Percentiles rank a stretch among this genome's conserved stretches.
These are phyloP conservation scores for Zapus hudsonius DNA, from an alignment of 2,113 vertebrate species.

Conservation along the genomic window DNA sequence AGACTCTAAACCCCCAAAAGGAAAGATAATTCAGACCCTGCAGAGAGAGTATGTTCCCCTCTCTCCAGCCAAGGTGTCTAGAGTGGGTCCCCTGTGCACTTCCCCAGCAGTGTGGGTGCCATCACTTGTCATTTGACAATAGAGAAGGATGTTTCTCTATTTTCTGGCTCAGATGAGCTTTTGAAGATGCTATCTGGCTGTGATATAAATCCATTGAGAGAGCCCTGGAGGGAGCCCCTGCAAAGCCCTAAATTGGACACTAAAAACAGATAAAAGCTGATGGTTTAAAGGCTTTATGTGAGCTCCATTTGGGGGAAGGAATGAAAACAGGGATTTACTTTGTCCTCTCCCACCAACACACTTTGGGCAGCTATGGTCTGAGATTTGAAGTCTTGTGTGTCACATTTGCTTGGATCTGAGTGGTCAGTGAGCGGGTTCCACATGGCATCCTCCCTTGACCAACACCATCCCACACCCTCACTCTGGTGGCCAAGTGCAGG, in stretches of 20 bases:
- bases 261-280: constrained; percentile 87
- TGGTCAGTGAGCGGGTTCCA: background rate
- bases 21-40: background rate
- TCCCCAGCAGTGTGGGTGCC: background rate
- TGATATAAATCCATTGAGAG: constrained; percentile 82
- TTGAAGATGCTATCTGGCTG: constrained; percentile 56
- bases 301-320: constrained; percentile 74
- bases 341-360: constrained; percentile 43
- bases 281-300: constrained; percentile 83
- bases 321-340: constrained; percentile 74
- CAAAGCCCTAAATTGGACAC: constrained; percentile 85
- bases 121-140: constrained; percentile 66
- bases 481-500: background rate
- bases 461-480: fast-evolving
- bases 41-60: background rate
- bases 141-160: constrained; percentile 66
- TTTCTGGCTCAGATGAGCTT: constrained; percentile 65
- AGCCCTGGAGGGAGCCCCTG: constrained; percentile 72
- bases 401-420: background rate
- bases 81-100: background rate
- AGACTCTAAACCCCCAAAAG: background rate
- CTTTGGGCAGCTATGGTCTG: constrained; percentile 47
- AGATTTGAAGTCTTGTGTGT: constrained; percentile 57
- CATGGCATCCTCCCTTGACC: background rate
- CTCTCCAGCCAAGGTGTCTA: background rate